phyloP scores from a whole-genome alignment of 2,797 vertebrate genomes.

The Tokudaia muenninki region DNA sequence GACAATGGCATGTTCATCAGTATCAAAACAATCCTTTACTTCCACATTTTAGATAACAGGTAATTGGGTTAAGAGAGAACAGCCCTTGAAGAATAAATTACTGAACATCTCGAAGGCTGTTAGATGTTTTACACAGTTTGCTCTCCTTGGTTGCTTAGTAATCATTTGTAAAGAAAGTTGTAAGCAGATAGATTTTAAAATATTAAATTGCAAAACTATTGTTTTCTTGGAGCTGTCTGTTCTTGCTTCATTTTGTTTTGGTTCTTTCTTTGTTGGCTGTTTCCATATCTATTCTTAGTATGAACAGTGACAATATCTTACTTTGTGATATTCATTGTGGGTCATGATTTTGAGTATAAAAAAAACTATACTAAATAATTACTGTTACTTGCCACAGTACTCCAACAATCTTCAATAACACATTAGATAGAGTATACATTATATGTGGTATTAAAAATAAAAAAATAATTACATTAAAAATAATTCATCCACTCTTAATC shows the following conservation, averaged over 20 bases:
- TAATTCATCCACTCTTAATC: neutral
- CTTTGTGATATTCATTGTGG: slow-evolving; percentile 76
- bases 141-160: slow-evolving; percentile 10
- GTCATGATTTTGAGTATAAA: slow-evolving; percentile 78
- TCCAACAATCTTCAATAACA: slow-evolving; percentile 68
- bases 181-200: slow-evolving; percentile 5
- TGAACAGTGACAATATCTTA: slow-evolving; percentile 65
- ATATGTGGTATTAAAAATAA: slow-evolving; percentile 51
- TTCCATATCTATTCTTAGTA: neutral
- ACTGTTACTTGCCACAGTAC: slow-evolving; percentile 79
- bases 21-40: neutral
- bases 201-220: neutral
- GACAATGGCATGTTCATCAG: neutral
- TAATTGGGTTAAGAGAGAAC: neutral
- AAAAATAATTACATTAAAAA: neutral
- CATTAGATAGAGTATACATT: neutral
- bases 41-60: neutral
- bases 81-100: slow-evolving; percentile 6
- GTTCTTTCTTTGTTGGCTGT: neutral
- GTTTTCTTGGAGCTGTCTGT: neutral
- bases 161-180: neutral
- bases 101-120: slow-evolving; percentile 1
- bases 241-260: too few relatives aligned
- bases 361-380: slow-evolving; percentile 74
- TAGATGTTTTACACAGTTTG: neutral